A percentile compares a stretch with the other conserved stretches of the same genome.
These are phyloP conservation scores for Stomorhina lunata DNA, from an alignment of 2,888 invertebrate species.

Conservation along the genomic window DNA sequence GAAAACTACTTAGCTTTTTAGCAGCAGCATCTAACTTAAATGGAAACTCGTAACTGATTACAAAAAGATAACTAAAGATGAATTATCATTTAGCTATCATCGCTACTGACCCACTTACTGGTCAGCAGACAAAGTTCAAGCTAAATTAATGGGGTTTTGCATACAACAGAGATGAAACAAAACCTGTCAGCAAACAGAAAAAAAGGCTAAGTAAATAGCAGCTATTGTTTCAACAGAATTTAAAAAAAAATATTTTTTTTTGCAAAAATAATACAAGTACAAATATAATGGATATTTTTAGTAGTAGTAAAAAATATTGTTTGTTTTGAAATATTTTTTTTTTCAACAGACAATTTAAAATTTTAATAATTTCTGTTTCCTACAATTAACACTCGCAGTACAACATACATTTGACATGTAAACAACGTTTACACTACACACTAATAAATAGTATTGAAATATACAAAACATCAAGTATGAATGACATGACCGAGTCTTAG, in stretches of 20 bases:
- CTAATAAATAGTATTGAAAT: too few relatives aligned
- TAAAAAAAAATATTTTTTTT: too few relatives aligned
- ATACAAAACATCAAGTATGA: background rate
- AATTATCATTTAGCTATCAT: conserved; percentile 37
- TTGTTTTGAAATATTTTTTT: background rate
- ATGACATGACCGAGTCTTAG: too few relatives aligned
- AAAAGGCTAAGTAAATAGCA: too few relatives aligned
- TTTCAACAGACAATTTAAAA: background rate
- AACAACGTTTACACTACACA: conserved; percentile 21
- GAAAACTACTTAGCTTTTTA: background rate
- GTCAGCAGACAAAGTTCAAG: conserved; percentile 48
- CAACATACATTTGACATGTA: conserved; percentile 50
- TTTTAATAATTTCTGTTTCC: conserved; percentile 46
- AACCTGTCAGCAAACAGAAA: conserved; percentile 40
- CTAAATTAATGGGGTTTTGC: conserved; percentile 4
- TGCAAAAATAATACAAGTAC: conserved; percentile 14
- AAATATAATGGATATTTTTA: too few relatives aligned
- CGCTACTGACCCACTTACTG: conserved; percentile 46
- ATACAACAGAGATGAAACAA: background rate
- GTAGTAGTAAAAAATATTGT: background rate
- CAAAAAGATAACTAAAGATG: conserved; percentile 5
- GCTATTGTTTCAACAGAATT: background rate
- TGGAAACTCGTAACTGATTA: background rate
- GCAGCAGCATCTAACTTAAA: background rate
- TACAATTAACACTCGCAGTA: conserved; percentile 31